Conservation (phyloP, 2,888 invertebrate species). For the Acanthoscelides obtectus region DNA sequence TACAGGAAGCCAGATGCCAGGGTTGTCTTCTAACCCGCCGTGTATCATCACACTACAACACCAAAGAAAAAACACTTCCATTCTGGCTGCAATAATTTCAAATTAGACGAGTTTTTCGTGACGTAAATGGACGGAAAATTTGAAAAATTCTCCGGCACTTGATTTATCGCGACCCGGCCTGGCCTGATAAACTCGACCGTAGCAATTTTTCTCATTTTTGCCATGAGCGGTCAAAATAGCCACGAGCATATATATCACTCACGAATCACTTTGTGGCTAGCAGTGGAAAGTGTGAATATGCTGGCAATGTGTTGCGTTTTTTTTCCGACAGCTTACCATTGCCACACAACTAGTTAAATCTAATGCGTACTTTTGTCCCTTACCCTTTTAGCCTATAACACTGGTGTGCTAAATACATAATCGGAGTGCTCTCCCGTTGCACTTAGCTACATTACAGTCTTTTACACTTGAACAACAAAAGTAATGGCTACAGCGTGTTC, state of each 20-base stretch:
- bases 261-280: not conserved
- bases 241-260: not conserved
- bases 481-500: too few species aligned
- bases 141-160: not conserved
- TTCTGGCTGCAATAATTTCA: not conserved
- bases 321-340: too few species aligned
- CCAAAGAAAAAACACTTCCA: not conserved
- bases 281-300: not conserved
- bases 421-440: too few species aligned
- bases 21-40: not conserved
- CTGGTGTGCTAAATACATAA: too few species aligned
- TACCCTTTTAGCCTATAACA: too few species aligned
- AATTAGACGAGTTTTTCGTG: not conserved
- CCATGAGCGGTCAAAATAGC: not conserved
- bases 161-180: not conserved
- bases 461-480: too few species aligned
- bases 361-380: too few species aligned
- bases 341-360: too few species aligned
- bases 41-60: not conserved
- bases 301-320: not conserved
- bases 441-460: too few species aligned
- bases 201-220: not conserved
- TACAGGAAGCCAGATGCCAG: too few species aligned
- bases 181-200: not conserved
- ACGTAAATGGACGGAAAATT: not conserved